Evolutionary conservation across 2,113 vertebrate species (phyloP).

Genomic region (Coturnix japonica): DNA sequence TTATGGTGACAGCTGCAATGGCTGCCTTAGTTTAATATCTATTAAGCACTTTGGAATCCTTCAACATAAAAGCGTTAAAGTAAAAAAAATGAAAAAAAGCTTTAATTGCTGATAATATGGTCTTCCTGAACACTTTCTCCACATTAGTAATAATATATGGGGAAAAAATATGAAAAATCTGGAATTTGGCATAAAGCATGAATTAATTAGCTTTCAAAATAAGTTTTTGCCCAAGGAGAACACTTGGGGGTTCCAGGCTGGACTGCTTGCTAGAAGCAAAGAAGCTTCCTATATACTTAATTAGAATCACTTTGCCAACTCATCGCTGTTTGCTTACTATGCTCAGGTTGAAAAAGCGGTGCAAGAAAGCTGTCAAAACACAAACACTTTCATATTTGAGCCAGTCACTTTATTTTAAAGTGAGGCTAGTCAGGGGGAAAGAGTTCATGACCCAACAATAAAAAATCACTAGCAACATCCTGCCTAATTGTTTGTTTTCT

Average conservation of each 20-base stretch:
- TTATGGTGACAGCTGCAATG: background rate
- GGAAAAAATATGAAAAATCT: background rate
- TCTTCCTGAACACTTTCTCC: background rate
- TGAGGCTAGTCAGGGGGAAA: background rate
- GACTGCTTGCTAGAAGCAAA: background rate
- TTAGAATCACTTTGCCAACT: slow-evolving; percentile 47
- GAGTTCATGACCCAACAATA: background rate
- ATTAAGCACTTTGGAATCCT: background rate
- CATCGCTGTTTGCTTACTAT: background rate
- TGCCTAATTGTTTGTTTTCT: slow-evolving; percentile 32
- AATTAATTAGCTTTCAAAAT: slow-evolving; percentile 54
- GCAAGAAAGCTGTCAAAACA: slow-evolving; percentile 56
- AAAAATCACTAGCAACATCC: background rate
- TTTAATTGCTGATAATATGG: background rate
- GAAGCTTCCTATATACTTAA: slow-evolving; percentile 30
- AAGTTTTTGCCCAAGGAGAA: slow-evolving; percentile 6
- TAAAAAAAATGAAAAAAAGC: background rate
- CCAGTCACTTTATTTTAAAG: slow-evolving; percentile 32
- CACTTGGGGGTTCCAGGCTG: background rate
- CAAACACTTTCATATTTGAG: slow-evolving; percentile 28
- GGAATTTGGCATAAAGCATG: slow-evolving; percentile 9
- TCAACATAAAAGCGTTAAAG: background rate
- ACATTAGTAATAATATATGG: background rate
- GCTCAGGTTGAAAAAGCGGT: slow-evolving; percentile 20
- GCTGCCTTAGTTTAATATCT: background rate